Base-by-base conservation (phyloP, 2,113 vertebrate genomes). In the Rhinogobius similis region DNA sequence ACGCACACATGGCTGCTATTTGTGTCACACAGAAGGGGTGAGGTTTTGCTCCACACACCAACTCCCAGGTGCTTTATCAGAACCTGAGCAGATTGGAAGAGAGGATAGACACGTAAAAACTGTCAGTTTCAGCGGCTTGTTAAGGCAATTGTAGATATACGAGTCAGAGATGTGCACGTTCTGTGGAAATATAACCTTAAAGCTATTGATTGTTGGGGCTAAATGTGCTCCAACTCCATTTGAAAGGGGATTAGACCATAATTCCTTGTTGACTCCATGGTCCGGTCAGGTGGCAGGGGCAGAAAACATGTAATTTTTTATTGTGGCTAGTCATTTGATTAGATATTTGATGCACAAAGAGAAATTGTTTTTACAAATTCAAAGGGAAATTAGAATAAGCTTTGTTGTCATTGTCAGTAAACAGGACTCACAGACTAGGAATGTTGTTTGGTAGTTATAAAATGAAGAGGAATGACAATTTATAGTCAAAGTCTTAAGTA, bases 11-110 rank as follows among this genome's bases (percentile, higher is more conserved):
- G 26, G 65, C 77, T 76, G 68, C 88, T 86, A 89, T 91, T 82
- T 88, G 84, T 90, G 87, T 88, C 87, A 87, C 83, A 80, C 76
- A 70, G 85, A 80, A 48, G 46, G 83, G 75, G 81, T 82, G 84
- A 85, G 79, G 72, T 65, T 86, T 75, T 68, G 73, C 76, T 84
- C 84, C 82, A 87, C 82, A 86, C 85, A 68, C 23, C 52, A 86
- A 81, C 75, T 87, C 87, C 81, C 89, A 88, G 85, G 89, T 88
- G 88, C 77, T 85, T 90, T 79, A 87, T 89, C 69, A 77, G 75
- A 88, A 88, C 86, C 85, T 89, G 86, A 79, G 85, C 85, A 86
- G 85, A 87, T 86, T 86, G 75, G 72, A 69, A 77, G 73, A 72
- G 69, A 76, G 84, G 76, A 61, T 70, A 59, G 67, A 12, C 58